These are phyloP conservation scores for Rutpela maculata DNA, from an alignment of 2,888 invertebrate genomes.

Conservation along the genomic window DNA sequence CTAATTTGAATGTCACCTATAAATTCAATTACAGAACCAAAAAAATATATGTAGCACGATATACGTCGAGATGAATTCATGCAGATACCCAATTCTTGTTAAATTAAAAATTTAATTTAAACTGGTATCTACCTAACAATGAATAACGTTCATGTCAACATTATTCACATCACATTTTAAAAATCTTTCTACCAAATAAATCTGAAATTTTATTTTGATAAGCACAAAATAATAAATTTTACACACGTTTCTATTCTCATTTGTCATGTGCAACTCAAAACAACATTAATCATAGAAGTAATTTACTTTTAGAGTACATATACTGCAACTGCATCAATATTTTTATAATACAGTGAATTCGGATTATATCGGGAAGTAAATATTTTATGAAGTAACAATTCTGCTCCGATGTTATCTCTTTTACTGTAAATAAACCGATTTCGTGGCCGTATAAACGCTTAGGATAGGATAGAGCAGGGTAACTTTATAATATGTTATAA, in stretches of 20 bases:
- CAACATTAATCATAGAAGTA: constrained; percentile 38
- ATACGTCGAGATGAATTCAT: background rate
- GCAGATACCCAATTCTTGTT: constrained; percentile 4
- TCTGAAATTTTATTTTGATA: constrained; percentile 30
- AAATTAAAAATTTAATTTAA: constrained; percentile 27
- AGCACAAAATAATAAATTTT: constrained; percentile 40
- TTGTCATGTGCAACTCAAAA: constrained; percentile 37
- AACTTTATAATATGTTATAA: background rate
- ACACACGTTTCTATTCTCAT: constrained; percentile 32
- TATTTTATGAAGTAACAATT: constrained; percentile 51
- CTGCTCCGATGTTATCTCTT: constrained; percentile 28
- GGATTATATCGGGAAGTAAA: constrained; percentile 54
- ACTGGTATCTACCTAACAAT: constrained; percentile 16
- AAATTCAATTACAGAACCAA: background rate
- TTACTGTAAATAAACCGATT: constrained; percentile 29
- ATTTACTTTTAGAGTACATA: constrained; percentile 20
- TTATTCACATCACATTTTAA: constrained; percentile 33
- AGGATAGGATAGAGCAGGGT: constrained; percentile 22
- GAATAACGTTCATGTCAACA: constrained; percentile 20
- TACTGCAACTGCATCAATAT: constrained; percentile 33
- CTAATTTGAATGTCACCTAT: too few relatives aligned
- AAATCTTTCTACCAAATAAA: constrained; percentile 35
- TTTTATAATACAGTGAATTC: constrained; percentile 41
- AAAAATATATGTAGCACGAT: background rate
- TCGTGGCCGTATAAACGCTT: constrained; percentile 12